Evolutionary conservation across 2,888 invertebrate species (phyloP).

Genomic region (Eucera pruinosa): DNA sequence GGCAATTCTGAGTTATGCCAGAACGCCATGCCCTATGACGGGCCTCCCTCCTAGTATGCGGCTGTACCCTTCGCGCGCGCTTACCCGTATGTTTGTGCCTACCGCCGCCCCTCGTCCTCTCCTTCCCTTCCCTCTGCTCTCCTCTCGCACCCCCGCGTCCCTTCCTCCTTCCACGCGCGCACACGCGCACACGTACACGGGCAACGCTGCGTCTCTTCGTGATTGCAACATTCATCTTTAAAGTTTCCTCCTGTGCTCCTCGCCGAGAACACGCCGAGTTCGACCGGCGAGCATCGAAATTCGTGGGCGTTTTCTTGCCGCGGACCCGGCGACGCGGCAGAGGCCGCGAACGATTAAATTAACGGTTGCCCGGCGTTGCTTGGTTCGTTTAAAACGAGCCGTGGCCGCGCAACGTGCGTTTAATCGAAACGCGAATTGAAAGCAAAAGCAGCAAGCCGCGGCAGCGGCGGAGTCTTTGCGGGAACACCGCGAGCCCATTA

Average conservation of each 20-base stretch:
- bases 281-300: too few species aligned
- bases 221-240: slow-evolving; percentile 54
- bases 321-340: neutral
- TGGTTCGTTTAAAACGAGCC: slow-evolving; percentile 3
- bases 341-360: slow-evolving; percentile 18
- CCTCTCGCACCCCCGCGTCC: neutral
- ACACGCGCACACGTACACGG: too few species aligned
- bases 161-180: too few species aligned
- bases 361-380: slow-evolving; percentile 16
- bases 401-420: neutral
- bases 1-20: slow-evolving; percentile 84
- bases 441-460: slow-evolving; percentile 21
- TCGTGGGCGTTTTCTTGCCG: neutral
- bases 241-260: neutral
- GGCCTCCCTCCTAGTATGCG: slow-evolving; percentile 62
- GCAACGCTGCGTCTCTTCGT: slow-evolving; percentile 37
- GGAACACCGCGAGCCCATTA: slow-evolving; percentile 29
- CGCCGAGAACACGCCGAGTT: too few species aligned
- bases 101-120: slow-evolving; percentile 8
- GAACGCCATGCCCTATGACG: slow-evolving; percentile 80
- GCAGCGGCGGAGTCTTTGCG: slow-evolving; percentile 10
- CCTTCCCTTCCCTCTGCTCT: neutral
- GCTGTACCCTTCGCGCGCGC: slow-evolving; percentile 61
- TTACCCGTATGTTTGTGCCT: slow-evolving; percentile 64
- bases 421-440: slow-evolving; percentile 19